phyloP scores from a whole-genome alignment of 2,113 vertebrate species.

The Anolis carolinensis region DNA sequence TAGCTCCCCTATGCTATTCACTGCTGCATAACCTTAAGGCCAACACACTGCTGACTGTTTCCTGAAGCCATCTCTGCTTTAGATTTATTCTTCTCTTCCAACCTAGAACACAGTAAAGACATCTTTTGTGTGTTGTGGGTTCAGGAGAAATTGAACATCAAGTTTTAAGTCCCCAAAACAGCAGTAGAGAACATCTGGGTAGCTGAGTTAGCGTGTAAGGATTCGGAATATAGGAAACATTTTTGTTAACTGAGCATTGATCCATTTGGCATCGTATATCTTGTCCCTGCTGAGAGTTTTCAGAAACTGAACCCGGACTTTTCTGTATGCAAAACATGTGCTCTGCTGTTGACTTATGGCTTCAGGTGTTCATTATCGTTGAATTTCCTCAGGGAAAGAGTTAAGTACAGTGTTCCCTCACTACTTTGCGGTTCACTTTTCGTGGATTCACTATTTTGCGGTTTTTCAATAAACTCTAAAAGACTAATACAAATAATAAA shows the following conservation, averaged over 20 bases:
- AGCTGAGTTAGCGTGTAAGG: neutral
- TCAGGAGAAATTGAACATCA: neutral
- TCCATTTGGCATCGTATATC: too few species aligned
- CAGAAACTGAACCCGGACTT: neutral
- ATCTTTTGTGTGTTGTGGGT: neutral
- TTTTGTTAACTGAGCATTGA: neutral
- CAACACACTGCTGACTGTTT: neutral
- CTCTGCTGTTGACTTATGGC: neutral
- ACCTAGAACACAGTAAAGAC: neutral
- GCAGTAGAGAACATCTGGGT: neutral
- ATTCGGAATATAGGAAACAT: neutral
- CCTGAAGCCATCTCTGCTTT: neutral
- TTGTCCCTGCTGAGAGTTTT: neutral
- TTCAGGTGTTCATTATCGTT: neutral
- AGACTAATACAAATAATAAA: too few species aligned
- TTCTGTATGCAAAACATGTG: neutral
- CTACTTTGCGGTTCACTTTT: too few species aligned
- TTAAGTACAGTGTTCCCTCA: too few species aligned
- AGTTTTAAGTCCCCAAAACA: neutral
- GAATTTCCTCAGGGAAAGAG: neutral
- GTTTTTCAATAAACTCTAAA: too few species aligned
- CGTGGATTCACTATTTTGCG: too few species aligned
- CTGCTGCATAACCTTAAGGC: neutral
- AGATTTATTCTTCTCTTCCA: neutral
- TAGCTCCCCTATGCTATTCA: too few species aligned